Conservation (phyloP, 2,113 vertebrate genomes). For the Takifugu bimaculatus region DNA sequence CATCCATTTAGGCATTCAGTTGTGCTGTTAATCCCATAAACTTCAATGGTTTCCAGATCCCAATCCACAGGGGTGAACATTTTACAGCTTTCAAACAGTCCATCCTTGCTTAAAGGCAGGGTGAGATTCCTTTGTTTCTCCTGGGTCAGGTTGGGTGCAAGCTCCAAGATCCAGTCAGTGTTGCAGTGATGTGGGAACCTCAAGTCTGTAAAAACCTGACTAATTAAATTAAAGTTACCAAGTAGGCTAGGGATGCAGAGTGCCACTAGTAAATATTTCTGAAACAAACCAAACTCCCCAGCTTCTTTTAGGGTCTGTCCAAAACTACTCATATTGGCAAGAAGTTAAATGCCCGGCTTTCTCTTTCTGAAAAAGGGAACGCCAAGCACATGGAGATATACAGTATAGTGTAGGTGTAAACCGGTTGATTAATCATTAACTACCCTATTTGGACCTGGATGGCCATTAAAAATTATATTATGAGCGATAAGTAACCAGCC, state of each 20-base stretch:
- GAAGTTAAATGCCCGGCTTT: neutral
- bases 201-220: slow-evolving; percentile 77
- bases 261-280: slow-evolving; percentile 72
- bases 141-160: slow-evolving; percentile 80
- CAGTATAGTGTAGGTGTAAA: neutral
- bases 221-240: slow-evolving; percentile 75
- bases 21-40: slow-evolving; percentile 73
- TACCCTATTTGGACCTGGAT: neutral
- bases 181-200: slow-evolving; percentile 75
- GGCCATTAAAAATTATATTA: neutral
- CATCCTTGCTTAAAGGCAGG: slow-evolving; percentile 58
- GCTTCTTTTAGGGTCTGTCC: slow-evolving; percentile 73
- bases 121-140: slow-evolving; percentile 75
- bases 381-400: neutral
- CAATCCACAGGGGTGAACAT: slow-evolving; percentile 79
- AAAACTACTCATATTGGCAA: slow-evolving; percentile 64
- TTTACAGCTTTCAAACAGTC: slow-evolving; percentile 72
- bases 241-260: slow-evolving; percentile 65
- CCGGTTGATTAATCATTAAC: neutral
- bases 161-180: slow-evolving; percentile 49
- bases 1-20: slow-evolving; percentile 55
- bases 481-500: neutral
- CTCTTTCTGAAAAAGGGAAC: neutral
- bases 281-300: slow-evolving; percentile 81
- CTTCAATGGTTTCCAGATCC: slow-evolving; percentile 72